A percentile compares a stretch with the other conserved stretches of the same genome.
phyloP scores from a whole-genome alignment of 2,797 vertebrate species.

The Lagorchestes hirsutus region DNA sequence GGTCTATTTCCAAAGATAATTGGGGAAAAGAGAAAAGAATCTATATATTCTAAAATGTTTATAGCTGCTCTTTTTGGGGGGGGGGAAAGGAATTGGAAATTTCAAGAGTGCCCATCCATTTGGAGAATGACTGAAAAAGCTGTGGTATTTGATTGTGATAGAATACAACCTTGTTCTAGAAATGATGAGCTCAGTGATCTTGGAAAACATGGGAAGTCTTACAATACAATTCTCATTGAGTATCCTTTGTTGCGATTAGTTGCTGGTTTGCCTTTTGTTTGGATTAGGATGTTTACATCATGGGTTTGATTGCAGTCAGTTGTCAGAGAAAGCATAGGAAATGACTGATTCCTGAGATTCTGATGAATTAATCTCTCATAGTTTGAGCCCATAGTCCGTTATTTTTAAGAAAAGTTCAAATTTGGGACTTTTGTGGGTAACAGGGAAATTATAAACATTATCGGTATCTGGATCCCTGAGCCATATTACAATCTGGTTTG shows the following conservation, averaged over 20 bases:
- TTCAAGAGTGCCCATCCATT: not conserved
- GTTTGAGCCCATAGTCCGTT: not conserved
- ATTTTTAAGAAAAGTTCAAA: not conserved
- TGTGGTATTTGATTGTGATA: not conserved
- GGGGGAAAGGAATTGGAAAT: not conserved
- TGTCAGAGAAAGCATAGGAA: not conserved
- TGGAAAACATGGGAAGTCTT: not conserved
- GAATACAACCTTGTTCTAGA: not conserved
- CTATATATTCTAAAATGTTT: not conserved
- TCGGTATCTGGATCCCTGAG: not conserved
- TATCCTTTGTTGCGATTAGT: not conserved
- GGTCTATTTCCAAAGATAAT: not conserved
- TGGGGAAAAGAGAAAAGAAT: not conserved
- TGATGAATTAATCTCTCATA: not conserved
- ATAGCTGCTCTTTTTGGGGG: not conserved
- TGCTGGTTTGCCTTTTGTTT: not conserved
- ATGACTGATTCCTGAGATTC: not conserved
- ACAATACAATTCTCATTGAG: not conserved
- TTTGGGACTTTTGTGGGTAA: not conserved
- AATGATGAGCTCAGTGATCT: not conserved
- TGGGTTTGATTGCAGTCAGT: not conserved
- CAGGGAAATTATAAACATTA: not conserved
- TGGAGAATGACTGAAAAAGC: not conserved
- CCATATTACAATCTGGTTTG: not conserved
- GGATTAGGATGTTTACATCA: not conserved